Evolutionary conservation across 1,140 invertebrate species (phyloP), one percentile per base, ranked within the genome.

Genomic region (Heliconius hermathena): DNA sequence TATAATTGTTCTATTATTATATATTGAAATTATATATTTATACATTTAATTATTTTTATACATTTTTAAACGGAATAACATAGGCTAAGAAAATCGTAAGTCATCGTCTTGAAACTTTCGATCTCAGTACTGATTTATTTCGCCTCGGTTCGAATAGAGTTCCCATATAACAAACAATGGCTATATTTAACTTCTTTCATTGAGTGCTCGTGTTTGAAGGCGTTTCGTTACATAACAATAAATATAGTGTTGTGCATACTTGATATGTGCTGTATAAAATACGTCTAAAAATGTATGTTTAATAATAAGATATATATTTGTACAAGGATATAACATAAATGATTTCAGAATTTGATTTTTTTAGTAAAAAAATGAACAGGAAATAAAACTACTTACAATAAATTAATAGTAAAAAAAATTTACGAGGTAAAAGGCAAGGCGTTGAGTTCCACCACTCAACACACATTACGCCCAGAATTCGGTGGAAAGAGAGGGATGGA

Each of bases 181-280:
- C 9, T 26, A 66, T 66, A 66, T 66, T 66, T 66, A 66, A 66
- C 11, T 66, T 66, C 60, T 66, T 26, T 66, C 22, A 66, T 60
- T 66, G 60, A 66, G 22, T 66, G 9, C 22, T 66, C 26, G 22
- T 16, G 11, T 66, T 66, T 2, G 11, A 66, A 66, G 60, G 60
- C 60, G 13, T 29, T 66, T 29, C 13, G 60, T 66, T 66, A 29
- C 60, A 66, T 66, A 66, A 66, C 22, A 29, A 66, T 66, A 29
- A 66, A 66, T 66, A 66, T 66, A 66, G 29, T 66, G 11, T 13
- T 66, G 26, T 66, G 60, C 13, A 66, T 26, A 66, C 5, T 66
- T 66, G 26, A 26, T 66, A 16, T 13, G 60, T 29, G 29, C 13
- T 13, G 11, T 26, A 66, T 57, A 9, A 8, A 57, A 57, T 1